These are phyloP conservation scores for Tuta absoluta DNA, from an alignment of 2,888 invertebrate genomes.

Conservation along the genomic window DNA sequence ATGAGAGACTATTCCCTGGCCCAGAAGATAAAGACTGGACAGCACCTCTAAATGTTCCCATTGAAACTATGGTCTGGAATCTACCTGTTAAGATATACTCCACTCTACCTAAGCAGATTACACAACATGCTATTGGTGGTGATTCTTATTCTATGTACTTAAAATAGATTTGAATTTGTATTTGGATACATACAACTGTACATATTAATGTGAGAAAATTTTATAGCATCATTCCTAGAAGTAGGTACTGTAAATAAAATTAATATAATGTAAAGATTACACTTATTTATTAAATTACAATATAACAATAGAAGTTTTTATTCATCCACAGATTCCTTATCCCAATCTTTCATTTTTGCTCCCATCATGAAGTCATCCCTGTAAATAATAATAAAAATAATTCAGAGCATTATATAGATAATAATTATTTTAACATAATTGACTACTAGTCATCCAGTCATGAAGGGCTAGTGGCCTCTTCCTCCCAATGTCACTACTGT, in stretches of 20 bases:
- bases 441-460: too few relatives aligned
- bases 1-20: constrained; percentile 83
- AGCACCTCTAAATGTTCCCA: constrained; percentile 91
- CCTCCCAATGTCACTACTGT: too few relatives aligned
- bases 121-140: constrained; percentile 81
- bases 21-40: constrained; percentile 85
- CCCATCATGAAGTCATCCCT: constrained; percentile 95
- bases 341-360: constrained; percentile 95
- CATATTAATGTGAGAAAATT: neutral
- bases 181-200: neutral
- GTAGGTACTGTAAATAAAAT: constrained; percentile 24
- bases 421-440: too few relatives aligned
- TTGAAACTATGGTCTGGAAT: constrained; percentile 99
- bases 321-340: constrained; percentile 84
- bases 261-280: constrained; percentile 21
- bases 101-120: constrained; percentile 91
- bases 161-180: constrained; percentile 40
- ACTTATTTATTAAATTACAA: constrained; percentile 32
- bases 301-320: constrained; percentile 41
- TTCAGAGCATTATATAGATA: neutral
- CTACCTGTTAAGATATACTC: constrained; percentile 96
- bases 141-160: constrained; percentile 71
- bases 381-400: constrained; percentile 67
- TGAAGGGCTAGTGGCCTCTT: too few relatives aligned
- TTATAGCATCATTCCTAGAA: constrained; percentile 13